These are phyloP conservation scores for Motacilla tschutschensis DNA, from an alignment of 2,113 vertebrate genomes.

Conservation along the genomic window DNA sequence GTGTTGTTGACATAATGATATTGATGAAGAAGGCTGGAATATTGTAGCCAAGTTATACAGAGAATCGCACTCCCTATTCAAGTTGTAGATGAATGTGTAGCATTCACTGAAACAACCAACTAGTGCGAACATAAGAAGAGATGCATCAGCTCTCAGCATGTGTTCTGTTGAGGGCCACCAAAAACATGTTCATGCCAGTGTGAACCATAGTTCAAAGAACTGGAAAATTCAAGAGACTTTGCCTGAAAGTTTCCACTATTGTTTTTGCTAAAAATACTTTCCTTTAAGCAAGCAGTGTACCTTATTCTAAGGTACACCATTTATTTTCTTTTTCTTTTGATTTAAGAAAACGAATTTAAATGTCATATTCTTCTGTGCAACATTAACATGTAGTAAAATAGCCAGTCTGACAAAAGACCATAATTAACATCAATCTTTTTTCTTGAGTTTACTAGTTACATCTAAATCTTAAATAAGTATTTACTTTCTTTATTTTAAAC, in stretches of 20 bases:
- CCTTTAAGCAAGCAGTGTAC: conserved; percentile 1
- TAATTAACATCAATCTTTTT: neutral
- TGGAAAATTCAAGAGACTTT: conserved; percentile 36
- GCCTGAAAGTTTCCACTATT: conserved; percentile 40
- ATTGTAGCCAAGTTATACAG: neutral
- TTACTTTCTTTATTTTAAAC: neutral
- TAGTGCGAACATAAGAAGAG: conserved; percentile 15
- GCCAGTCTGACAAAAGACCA: neutral
- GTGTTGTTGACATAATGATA: neutral
- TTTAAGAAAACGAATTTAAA: neutral
- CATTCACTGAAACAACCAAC: conserved; percentile 6
- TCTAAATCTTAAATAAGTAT: neutral
- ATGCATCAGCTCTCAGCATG: conserved; percentile 3
- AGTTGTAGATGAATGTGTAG: neutral
- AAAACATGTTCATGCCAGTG: conserved; percentile 38
- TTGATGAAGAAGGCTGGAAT: neutral
- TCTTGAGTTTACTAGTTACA: neutral
- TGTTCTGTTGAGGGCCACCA: conserved; percentile 27
- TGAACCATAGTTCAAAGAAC: conserved; percentile 45
- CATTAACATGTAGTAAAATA: neutral
- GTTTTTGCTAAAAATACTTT: conserved; percentile 48
- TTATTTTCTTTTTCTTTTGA: neutral
- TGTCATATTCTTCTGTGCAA: neutral
- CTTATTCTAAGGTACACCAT: neutral
- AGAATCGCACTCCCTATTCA: neutral